These are phyloP conservation scores for Himalopsyche anomala DNA, from an alignment of 2,888 invertebrate species.

Conservation along the genomic window DNA sequence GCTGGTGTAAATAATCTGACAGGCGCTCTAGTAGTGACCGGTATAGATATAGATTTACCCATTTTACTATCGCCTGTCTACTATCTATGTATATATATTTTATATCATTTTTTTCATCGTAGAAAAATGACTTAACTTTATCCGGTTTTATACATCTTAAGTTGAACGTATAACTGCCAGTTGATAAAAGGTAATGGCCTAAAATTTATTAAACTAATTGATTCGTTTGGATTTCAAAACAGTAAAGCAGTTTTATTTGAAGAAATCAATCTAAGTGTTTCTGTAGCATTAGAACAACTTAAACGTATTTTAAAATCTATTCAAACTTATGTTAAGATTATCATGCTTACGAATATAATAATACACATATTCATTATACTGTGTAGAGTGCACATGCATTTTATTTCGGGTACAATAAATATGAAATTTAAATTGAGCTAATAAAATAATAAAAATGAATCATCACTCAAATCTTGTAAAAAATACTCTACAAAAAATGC, in stretches of 20 bases:
- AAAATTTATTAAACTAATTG: conserved; percentile 41
- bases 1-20: conserved; percentile 36
- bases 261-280: background rate
- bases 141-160: conserved; percentile 39
- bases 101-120: conserved; percentile 38
- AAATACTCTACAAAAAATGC: background rate
- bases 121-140: conserved; percentile 23
- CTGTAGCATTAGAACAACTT: background rate
- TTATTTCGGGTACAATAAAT: no score
- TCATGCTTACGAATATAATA: no score
- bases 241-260: background rate
- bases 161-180: conserved; percentile 28
- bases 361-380: no score
- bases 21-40: conserved; percentile 34
- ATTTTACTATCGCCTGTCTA: conserved; percentile 39
- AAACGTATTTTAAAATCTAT: background rate
- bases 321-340: no score
- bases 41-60: conserved; percentile 42
- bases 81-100: conserved; percentile 23
- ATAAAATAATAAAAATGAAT: no score
- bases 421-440: no score
- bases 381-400: background rate
- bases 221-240: background rate
- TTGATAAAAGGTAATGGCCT: conserved; percentile 27
- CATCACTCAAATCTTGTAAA: background rate